Conservation (phyloP, 2,888 invertebrate genomes). For the Macaria notata region DNA sequence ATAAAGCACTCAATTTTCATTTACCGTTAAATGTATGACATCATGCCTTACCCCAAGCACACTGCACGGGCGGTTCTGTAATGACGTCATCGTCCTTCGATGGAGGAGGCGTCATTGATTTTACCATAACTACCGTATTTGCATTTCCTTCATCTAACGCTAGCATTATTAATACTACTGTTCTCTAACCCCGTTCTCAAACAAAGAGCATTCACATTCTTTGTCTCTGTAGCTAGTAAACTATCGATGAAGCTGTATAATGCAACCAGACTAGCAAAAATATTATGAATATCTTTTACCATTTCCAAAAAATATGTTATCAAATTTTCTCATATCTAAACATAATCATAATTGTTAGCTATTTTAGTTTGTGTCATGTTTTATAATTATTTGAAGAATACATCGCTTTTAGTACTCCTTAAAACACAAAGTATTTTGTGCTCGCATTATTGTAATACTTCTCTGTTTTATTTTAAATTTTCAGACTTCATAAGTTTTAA, state of each 20-base stretch:
- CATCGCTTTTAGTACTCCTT: too few species aligned
- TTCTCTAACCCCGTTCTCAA: slow-evolving; percentile 13
- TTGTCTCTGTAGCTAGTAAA: slow-evolving; percentile 11
- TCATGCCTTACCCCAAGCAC: slow-evolving; percentile 19
- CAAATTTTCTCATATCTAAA: too few species aligned
- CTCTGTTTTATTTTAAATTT: slow-evolving; percentile 28
- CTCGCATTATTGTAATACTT: too few species aligned
- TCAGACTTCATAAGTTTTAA: slow-evolving; percentile 31
- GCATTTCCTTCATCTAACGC: slow-evolving; percentile 35
- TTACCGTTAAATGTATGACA: slow-evolving; percentile 2
- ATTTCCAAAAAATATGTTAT: too few species aligned
- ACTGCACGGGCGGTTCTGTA: slow-evolving; percentile 15
- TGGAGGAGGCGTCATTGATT: slow-evolving; percentile 41
- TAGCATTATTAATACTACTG: slow-evolving; percentile 32
- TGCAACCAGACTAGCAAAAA: not conserved
- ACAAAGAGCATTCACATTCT: slow-evolving; percentile 18
- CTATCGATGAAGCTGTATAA: too few species aligned
- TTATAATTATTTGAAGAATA: too few species aligned
- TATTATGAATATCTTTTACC: too few species aligned
- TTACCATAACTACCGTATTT: slow-evolving; percentile 39
- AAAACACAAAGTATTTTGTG: slow-evolving; percentile 21
- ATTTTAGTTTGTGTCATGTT: too few species aligned
- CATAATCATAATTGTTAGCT: too few species aligned
- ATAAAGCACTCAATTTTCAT: slow-evolving; percentile 11
- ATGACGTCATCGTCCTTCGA: slow-evolving; percentile 46